Evolutionary conservation across 1,140 invertebrate genomes (phyloP).

Genomic region (Phenacoccus solenopsis): DNA sequence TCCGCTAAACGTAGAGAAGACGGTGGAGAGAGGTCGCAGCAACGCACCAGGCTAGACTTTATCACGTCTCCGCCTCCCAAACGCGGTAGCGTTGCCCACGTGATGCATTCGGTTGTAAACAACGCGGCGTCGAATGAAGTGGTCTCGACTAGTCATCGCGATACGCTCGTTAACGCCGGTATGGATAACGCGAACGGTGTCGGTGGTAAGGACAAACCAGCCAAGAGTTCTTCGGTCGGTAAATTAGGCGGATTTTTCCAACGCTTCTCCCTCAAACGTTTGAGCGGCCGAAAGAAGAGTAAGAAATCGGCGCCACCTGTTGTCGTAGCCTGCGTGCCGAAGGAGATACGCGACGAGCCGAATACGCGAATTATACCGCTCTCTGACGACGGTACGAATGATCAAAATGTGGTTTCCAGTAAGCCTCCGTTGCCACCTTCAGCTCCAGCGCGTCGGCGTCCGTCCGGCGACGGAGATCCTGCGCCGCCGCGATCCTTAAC

Average conservation of each 20-base stretch:
- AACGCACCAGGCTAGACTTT: constrained; percentile 21
- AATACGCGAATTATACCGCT: constrained; percentile 23
- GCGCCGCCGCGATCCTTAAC: constrained; percentile 35
- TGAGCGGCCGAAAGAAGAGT: constrained; percentile 34
- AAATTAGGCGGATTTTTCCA: constrained; percentile 39
- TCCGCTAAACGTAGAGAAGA: background rate
- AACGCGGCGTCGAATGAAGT: constrained; percentile 5
- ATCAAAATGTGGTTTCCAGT: constrained; percentile 34
- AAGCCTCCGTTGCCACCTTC: constrained; percentile 36
- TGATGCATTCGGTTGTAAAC: background rate
- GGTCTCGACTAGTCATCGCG: background rate
- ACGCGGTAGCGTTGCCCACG: background rate
- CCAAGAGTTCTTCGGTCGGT: constrained; percentile 19
- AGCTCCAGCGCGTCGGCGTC: constrained; percentile 29
- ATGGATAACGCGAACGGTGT: constrained; percentile 20
- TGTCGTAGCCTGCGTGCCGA: constrained; percentile 19
- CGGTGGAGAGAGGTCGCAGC: background rate
- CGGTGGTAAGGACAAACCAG: background rate
- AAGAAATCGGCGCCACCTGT: constrained; percentile 31
- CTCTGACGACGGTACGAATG: constrained; percentile 32
- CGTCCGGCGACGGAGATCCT: constrained; percentile 14
- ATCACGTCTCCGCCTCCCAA: constrained; percentile 21
- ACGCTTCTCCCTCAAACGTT: constrained; percentile 38
- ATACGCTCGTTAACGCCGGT: background rate
- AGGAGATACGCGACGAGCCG: constrained; percentile 15